Evolutionary conservation across 2,113 vertebrate species (phyloP).

Genomic region (Zosterops hypoxanthus): DNA sequence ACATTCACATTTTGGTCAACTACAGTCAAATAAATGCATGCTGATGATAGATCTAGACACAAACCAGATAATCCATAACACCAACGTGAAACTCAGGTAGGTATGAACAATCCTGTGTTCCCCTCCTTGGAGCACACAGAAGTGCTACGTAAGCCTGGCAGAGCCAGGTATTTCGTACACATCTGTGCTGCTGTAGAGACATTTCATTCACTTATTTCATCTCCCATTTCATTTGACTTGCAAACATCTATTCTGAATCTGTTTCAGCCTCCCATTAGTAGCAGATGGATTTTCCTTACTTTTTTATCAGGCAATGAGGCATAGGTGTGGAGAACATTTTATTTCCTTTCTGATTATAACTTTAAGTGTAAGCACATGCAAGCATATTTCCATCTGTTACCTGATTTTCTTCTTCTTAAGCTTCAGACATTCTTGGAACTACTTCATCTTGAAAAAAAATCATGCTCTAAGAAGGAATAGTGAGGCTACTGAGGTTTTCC

Average conservation of each 20-base stretch:
- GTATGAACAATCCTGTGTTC: fast-evolving
- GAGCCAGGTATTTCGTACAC: neutral
- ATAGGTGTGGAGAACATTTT: neutral
- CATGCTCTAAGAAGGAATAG: neutral
- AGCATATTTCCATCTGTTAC: conserved; percentile 27
- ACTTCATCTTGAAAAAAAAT: neutral
- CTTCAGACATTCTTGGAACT: neutral
- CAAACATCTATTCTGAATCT: neutral
- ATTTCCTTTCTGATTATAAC: conserved; percentile 8
- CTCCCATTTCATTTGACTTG: neutral
- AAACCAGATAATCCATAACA: neutral
- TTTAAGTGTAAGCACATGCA: neutral
- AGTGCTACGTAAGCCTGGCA: fast-evolving
- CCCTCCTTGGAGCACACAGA: neutral
- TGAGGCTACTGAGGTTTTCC: neutral
- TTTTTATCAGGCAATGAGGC: neutral
- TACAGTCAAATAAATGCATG: neutral
- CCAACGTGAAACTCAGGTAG: neutral
- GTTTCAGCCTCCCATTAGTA: neutral
- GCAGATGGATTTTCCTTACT: neutral
- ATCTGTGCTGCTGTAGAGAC: neutral
- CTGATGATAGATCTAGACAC: neutral
- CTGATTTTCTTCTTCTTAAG: neutral
- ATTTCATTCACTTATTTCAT: neutral
- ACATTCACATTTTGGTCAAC: neutral